A percentile compares a stretch with the other conserved stretches of the same genome.
Evolutionary conservation across 2,113 vertebrate genomes (phyloP).

Genomic region (Aspiorhynchus laticeps): DNA sequence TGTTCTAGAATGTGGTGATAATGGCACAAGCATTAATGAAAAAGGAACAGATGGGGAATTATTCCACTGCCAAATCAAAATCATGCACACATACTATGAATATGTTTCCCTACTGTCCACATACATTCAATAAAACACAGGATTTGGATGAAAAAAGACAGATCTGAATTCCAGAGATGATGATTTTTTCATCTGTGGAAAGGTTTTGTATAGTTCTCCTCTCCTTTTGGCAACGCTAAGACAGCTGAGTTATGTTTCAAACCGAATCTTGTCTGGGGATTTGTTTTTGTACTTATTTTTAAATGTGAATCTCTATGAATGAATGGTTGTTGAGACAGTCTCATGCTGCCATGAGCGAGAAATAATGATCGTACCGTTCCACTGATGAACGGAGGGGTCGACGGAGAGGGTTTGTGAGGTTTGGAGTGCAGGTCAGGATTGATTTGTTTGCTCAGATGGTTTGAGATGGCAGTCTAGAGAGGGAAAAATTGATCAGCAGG

Average conservation of each 20-base stretch:
- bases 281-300: slow-evolving; percentile 19
- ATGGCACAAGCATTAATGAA: slow-evolving; percentile 37
- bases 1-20: slow-evolving; percentile 16
- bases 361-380: background rate
- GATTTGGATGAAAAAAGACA: slow-evolving; percentile 30
- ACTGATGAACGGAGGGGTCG: no score
- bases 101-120: no score
- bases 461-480: background rate
- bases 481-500: background rate
- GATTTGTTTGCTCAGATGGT: slow-evolving; percentile 36
- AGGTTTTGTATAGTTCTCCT: background rate
- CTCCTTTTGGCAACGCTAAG: background rate
- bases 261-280: slow-evolving; percentile 8
- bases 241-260: slow-evolving; percentile 33
- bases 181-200: slow-evolving; percentile 35
- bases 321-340: slow-evolving; percentile 7
- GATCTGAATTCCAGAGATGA: slow-evolving; percentile 32
- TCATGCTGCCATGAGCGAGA: background rate
- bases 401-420: background rate
- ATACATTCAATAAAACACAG: slow-evolving; percentile 35
- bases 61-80: slow-evolving; percentile 37
- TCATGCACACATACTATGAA: slow-evolving; percentile 21
- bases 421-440: background rate
- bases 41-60: slow-evolving; percentile 10
- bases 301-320: slow-evolving; percentile 12